phyloP scores from a whole-genome alignment of 2,113 vertebrate species.

The Sylvilagus bachmani region DNA sequence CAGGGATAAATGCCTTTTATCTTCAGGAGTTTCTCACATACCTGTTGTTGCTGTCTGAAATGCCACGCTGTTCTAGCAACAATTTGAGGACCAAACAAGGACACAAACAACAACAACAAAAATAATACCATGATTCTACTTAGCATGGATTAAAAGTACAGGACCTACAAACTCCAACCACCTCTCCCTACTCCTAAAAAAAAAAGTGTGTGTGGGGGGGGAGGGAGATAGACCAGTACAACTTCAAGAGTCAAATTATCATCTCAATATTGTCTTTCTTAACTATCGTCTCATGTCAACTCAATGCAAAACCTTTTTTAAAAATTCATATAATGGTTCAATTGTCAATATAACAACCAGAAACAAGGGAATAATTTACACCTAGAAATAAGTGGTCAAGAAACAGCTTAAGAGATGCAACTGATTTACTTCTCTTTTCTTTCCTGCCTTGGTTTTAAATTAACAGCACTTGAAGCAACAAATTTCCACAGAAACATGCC shows the following conservation, averaged over 20 bases:
- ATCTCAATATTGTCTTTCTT: background rate
- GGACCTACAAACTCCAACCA: background rate
- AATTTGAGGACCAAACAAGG: background rate
- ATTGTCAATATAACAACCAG: background rate
- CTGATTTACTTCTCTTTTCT: background rate
- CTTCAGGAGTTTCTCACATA: background rate
- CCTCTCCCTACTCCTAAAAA: background rate
- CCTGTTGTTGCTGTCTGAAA: conserved; percentile 42
- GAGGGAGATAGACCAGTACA: background rate
- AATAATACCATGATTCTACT: background rate
- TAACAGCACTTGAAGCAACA: conserved; percentile 53
- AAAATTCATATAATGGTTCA: background rate
- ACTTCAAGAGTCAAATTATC: background rate
- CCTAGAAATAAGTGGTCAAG: background rate
- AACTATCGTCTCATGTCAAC: background rate
- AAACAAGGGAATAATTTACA: background rate
- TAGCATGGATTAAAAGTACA: conserved; percentile 1
- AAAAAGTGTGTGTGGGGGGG: too few species aligned
- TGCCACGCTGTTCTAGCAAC: conserved; percentile 13
- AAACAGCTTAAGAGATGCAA: background rate
- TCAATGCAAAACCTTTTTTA: background rate
- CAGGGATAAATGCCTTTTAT: background rate
- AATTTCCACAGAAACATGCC: conserved; percentile 53
- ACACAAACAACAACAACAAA: background rate
- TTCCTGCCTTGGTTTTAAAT: conserved; percentile 52